Evolutionary conservation across 2,888 invertebrate genomes (phyloP).

Genomic region (Vannuccia rotundouncinata): DNA sequence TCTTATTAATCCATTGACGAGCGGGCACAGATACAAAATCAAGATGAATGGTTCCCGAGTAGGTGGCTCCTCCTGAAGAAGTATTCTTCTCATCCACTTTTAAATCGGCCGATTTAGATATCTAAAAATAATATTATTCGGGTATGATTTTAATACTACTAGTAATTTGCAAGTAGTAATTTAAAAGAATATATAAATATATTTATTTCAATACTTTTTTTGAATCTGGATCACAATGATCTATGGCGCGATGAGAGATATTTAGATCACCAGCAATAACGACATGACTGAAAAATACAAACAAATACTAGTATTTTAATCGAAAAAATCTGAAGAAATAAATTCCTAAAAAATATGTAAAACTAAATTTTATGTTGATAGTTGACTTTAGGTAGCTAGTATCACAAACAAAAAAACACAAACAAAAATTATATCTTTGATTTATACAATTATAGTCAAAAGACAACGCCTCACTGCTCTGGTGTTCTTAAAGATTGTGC

Average conservation of each 20-base stretch:
- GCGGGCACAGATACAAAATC: slow-evolving; percentile 44
- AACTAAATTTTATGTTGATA: too few relatives aligned
- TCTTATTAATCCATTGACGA: slow-evolving; percentile 53
- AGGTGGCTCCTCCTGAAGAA: not conserved
- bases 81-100: not conserved
- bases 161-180: too few relatives aligned
- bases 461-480: too few relatives aligned
- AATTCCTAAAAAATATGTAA: too few relatives aligned
- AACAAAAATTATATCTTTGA: too few relatives aligned
- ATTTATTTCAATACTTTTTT: slow-evolving; percentile 43
- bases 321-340: too few relatives aligned
- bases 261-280: slow-evolving; percentile 60
- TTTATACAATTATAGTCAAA: too few relatives aligned
- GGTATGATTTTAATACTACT: too few relatives aligned
- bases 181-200: not conserved
- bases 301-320: too few relatives aligned
- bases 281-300: slow-evolving; percentile 54
- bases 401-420: too few relatives aligned
- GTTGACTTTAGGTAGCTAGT: too few relatives aligned
- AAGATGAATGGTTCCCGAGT: not conserved
- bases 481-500: slow-evolving; percentile 56
- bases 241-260: slow-evolving; percentile 56
- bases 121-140: not conserved
- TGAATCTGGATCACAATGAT: slow-evolving; percentile 58
- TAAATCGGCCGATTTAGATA: not conserved